A percentile compares a stretch with the other conserved stretches of the same genome.
Evolutionary conservation across 35 echinoderm and acorn worm species (phyloP).

Genomic region (Lytechinus variegatus): DNA sequence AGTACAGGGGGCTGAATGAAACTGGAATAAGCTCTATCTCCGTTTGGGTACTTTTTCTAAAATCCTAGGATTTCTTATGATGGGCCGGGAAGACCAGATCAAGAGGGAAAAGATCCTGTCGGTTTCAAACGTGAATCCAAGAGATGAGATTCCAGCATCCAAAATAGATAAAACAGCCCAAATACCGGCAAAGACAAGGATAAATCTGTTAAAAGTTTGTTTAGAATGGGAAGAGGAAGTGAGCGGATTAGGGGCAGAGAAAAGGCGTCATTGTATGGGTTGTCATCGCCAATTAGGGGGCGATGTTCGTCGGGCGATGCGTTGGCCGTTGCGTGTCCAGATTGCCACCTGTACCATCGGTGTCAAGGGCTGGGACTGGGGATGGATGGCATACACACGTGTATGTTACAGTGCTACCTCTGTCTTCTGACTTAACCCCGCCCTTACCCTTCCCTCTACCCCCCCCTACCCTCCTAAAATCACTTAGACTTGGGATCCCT

Average conservation of each 20-base stretch:
- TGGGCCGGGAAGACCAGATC: background rate
- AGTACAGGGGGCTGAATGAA: background rate
- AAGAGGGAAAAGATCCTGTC: background rate
- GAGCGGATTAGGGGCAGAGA: constrained; percentile 23
- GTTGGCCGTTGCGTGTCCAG: background rate
- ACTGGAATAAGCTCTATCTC: background rate
- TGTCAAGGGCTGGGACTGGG: background rate
- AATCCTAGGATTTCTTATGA: background rate
- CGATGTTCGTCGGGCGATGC: background rate
- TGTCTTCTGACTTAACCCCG: background rate
- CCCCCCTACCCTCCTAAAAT: background rate
- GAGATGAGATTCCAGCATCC: background rate
- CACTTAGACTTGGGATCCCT: background rate
- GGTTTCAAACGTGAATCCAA: background rate
- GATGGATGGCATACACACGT: background rate
- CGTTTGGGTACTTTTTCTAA: background rate
- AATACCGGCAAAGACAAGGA: background rate
- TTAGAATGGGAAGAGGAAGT: constrained; percentile 8
- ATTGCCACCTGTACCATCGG: background rate
- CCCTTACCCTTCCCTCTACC: background rate
- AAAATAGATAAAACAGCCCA: constrained; percentile 19
- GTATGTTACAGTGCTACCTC: background rate
- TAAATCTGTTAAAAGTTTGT: constrained; percentile 23
- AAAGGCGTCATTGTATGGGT: constrained; percentile 26
- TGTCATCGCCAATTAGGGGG: constrained; percentile 40